Evolutionary conservation across 2,113 vertebrate species (phyloP).

Genomic region (Ameiurus melas): DNA sequence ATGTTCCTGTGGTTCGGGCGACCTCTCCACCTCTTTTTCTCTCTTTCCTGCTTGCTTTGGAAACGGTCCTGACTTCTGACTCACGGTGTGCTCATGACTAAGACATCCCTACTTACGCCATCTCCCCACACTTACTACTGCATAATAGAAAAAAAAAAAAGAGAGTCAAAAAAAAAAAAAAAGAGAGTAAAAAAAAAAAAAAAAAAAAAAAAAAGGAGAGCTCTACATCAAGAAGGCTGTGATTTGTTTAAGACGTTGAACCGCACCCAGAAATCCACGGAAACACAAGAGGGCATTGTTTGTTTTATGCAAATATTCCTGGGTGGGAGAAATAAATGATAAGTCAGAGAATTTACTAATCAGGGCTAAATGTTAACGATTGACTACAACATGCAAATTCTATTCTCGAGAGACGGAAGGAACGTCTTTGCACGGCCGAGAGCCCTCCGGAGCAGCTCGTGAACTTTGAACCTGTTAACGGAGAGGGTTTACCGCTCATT

Average conservation of each 20-base stretch:
- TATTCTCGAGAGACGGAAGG: conserved; percentile 34
- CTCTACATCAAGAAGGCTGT: conserved; percentile 1
- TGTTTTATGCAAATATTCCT: conserved; percentile 43
- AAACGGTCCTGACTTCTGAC: conserved; percentile 65
- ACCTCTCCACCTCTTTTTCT: not conserved
- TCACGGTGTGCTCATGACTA: conserved; percentile 59
- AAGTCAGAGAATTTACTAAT: conserved; percentile 64
- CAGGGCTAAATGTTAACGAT: conserved; percentile 68
- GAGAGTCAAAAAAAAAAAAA: too few species aligned
- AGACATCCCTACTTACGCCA: conserved; percentile 54
- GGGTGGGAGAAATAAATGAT: conserved; percentile 30
- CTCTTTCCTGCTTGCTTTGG: conserved; percentile 56
- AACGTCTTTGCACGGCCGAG: not conserved
- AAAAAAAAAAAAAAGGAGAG: not conserved
- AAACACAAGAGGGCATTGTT: not conserved
- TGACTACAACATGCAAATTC: conserved; percentile 74
- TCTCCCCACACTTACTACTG: conserved; percentile 39
- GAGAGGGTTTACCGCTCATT: conserved; percentile 5
- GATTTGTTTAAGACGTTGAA: not conserved
- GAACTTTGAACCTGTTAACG: conserved; percentile 65
- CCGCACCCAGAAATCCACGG: not conserved
- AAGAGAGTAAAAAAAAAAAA: too few species aligned
- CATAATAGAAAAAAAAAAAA: not conserved
- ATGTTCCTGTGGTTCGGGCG: conserved; percentile 62
- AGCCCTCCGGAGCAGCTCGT: not conserved